A percentile compares a stretch with the other conserved stretches of the same genome.
Evolutionary conservation across 2,797 vertebrate species (phyloP).

Genomic region (Neomorphus geoffroyi): DNA sequence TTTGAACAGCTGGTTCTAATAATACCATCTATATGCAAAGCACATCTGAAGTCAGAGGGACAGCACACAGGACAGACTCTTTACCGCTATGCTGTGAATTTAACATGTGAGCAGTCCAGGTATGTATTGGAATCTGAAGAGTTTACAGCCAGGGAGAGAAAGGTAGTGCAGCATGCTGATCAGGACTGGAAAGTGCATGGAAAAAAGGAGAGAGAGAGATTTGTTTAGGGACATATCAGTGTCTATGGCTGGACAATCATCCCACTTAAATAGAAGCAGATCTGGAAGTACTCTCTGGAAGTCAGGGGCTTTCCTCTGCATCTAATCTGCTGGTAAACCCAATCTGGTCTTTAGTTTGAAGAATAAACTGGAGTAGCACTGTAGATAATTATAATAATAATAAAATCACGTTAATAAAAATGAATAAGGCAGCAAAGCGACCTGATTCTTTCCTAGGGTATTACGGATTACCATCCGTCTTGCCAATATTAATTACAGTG

Average conservation of each 20-base stretch:
- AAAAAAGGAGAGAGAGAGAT: background rate
- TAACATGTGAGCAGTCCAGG: background rate
- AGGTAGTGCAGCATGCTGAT: background rate
- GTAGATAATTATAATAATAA: background rate
- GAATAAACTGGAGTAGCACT: background rate
- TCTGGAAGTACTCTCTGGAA: conserved; percentile 39
- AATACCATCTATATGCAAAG: background rate
- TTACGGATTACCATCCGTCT: background rate
- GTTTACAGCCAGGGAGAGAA: background rate
- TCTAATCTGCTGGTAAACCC: background rate
- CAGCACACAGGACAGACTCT: background rate
- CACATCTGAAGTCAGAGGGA: background rate
- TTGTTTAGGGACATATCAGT: background rate
- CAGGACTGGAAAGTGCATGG: background rate
- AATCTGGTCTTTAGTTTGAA: background rate
- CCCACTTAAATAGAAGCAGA: background rate
- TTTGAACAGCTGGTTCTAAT: conserved; percentile 14
- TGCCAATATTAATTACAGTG: background rate
- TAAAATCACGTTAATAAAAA: background rate
- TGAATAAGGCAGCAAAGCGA: background rate
- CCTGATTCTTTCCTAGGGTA: background rate
- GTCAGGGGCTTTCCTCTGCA: conserved; percentile 21
- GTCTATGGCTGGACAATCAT: background rate
- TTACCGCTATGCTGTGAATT: background rate
- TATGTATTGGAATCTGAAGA: conserved; percentile 41